Conservation (phyloP, 2,797 vertebrate species). For the Mallotus villosus region DNA sequence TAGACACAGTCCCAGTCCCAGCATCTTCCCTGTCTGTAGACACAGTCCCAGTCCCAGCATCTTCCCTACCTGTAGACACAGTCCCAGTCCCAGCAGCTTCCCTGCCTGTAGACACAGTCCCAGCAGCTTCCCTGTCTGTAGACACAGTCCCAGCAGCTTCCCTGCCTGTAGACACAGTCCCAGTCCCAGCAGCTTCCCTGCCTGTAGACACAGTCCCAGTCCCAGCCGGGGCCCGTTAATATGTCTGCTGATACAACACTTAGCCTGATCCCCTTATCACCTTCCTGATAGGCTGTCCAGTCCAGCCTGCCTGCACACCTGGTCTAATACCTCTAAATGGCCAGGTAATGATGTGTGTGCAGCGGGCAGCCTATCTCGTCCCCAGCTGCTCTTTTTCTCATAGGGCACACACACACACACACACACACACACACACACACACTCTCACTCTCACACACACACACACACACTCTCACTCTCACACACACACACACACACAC, state of each 20-base stretch:
- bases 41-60: no score
- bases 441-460: constrained; percentile 9
- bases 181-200: not conserved
- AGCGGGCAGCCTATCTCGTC: constrained; percentile 59
- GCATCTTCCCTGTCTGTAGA: no score
- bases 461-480: constrained; percentile 14
- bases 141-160: not conserved
- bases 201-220: not conserved
- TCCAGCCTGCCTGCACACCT: constrained; percentile 10
- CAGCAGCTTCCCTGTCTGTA: not conserved
- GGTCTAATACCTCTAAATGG: constrained; percentile 59
- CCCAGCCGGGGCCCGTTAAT: not conserved
- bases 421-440: constrained; percentile 14
- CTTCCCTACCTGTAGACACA: no score
- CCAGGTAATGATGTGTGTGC: constrained; percentile 66
- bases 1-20: no score
- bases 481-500: constrained; percentile 10
- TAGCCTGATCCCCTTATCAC: constrained; percentile 3
- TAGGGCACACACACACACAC: constrained; percentile 8
- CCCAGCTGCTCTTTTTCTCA: constrained; percentile 58
- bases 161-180: no score
- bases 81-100: not conserved
- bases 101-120: no score
- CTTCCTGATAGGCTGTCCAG: not conserved
- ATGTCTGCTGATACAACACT: constrained; percentile 2